phyloP scores from a whole-genome alignment of 2,113 vertebrate genomes.

The Azemiops feae region DNA sequence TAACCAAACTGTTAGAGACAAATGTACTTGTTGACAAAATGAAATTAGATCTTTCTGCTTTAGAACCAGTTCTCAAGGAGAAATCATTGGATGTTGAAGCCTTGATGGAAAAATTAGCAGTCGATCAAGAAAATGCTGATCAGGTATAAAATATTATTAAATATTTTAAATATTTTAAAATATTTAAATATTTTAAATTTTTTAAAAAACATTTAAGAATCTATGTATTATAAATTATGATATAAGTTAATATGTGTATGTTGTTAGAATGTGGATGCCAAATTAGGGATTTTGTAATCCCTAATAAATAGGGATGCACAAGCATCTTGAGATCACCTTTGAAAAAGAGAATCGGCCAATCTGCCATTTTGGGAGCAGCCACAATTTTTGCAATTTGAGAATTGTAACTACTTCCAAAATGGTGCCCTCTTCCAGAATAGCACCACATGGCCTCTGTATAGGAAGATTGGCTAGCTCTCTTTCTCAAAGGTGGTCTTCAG shows the following conservation, averaged over 20 bases:
- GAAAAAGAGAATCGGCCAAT: not conserved
- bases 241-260: not conserved
- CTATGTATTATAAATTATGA: not conserved
- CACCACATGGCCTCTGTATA: not conserved
- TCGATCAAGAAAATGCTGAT: constrained; percentile 82
- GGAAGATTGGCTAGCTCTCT: not conserved
- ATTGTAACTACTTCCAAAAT: not conserved
- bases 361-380: not conserved
- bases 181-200: not conserved
- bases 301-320: not conserved
- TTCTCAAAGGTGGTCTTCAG: not conserved
- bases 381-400: not conserved
- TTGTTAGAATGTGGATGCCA: not conserved
- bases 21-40: constrained; percentile 81
- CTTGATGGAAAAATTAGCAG: constrained; percentile 78
- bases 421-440: not conserved
- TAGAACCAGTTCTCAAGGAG: constrained; percentile 79
- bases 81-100: constrained; percentile 80
- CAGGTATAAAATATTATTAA: constrained; percentile 58
- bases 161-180: not conserved
- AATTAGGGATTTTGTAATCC: not conserved
- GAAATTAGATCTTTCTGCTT: constrained; percentile 82
- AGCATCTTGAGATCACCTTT: not conserved
- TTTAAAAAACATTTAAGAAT: not conserved
- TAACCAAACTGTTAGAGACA: constrained; percentile 81